Conservation (phyloP, 2,797 vertebrate species). For the Vultur gryphus region DNA sequence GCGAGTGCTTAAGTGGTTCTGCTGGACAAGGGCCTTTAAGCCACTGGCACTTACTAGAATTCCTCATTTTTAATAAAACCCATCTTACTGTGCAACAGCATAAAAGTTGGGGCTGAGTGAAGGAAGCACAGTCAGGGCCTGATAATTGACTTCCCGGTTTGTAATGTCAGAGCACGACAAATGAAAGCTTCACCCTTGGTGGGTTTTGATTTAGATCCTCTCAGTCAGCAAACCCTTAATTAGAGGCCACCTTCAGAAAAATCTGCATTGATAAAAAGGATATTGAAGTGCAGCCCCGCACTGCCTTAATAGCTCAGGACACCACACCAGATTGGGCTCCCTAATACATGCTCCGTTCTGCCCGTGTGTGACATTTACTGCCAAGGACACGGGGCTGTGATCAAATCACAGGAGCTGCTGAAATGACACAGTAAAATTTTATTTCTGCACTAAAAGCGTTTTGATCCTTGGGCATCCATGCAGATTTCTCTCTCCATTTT, state of each 20-base stretch:
- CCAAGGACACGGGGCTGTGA: slow-evolving; percentile 32
- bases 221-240: slow-evolving; percentile 63
- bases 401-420: background rate
- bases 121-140: background rate
- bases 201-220: slow-evolving; percentile 44
- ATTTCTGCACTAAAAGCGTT: background rate
- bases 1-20: slow-evolving; percentile 8
- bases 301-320: background rate
- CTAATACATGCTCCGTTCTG: background rate
- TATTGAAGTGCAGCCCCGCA: background rate
- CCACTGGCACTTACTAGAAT: background rate
- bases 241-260: slow-evolving; percentile 62
- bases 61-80: slow-evolving; percentile 20
- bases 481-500: background rate
- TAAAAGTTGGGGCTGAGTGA: background rate
- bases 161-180: slow-evolving; percentile 37
- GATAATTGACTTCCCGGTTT: slow-evolving; percentile 41
- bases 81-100: background rate
- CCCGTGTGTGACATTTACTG: background rate
- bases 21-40: background rate
- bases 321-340: background rate
- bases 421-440: background rate
- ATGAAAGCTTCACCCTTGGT: slow-evolving; percentile 38
- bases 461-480: background rate
- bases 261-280: slow-evolving; percentile 33